Conservation (phyloP, 2,113 vertebrate species). For the Pelodiscus sinensis region DNA sequence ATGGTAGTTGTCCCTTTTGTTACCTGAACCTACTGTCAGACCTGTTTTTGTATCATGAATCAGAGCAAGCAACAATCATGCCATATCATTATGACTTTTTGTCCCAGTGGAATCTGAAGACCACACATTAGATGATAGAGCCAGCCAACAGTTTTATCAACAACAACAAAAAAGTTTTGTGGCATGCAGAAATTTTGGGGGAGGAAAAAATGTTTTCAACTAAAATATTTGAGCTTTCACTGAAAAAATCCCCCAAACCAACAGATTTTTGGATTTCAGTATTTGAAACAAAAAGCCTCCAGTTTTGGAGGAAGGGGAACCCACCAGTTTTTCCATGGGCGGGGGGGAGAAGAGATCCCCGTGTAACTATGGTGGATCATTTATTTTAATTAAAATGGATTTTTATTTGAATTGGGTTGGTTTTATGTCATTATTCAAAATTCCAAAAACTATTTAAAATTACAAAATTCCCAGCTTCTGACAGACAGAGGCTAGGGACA, state of each 20-base stretch:
- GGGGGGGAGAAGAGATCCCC: background rate
- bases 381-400: too few species aligned
- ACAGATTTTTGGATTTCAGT: fast-evolving
- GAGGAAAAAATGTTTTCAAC: background rate
- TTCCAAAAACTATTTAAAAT: background rate
- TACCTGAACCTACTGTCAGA: background rate
- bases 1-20: background rate
- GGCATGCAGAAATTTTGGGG: background rate
- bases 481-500: too few species aligned
- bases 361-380: background rate
- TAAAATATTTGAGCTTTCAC: background rate
- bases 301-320: background rate
- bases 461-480: background rate
- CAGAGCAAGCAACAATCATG: constrained; percentile 59
- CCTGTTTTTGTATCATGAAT: background rate
- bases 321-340: background rate
- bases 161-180: background rate
- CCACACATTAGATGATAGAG: background rate
- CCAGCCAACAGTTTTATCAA: background rate
- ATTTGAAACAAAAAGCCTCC: background rate
- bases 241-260: background rate
- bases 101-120: constrained; percentile 43
- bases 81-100: constrained; percentile 56
- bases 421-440: background rate
- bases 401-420: background rate